A percentile compares a stretch with the other conserved stretches of the same genome.
Conservation (phyloP, 1,140 invertebrate species). For the Zaprionus kolodkinae region DNA sequence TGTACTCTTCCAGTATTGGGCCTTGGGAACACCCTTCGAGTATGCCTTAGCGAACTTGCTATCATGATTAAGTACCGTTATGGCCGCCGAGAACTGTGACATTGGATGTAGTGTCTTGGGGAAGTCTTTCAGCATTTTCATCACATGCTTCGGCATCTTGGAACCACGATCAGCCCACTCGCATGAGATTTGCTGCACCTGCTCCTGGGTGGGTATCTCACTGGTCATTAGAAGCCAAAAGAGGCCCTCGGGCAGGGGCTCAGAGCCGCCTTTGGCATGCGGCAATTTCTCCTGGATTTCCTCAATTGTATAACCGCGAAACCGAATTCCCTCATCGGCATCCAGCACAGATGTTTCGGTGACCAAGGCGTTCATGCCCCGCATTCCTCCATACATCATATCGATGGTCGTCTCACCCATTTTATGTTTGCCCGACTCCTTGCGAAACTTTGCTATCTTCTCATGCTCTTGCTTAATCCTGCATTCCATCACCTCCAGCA, state of each 20-base stretch:
- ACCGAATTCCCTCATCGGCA: constrained; percentile 96
- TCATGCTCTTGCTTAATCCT: constrained; percentile 37
- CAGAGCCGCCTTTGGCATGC: constrained; percentile 93
- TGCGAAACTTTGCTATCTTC: constrained; percentile 39
- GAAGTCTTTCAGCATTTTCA: constrained; percentile 96
- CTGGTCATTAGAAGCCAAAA: constrained; percentile 97
- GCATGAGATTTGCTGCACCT: constrained; percentile 92
- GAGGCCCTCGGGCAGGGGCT: constrained; percentile 96
- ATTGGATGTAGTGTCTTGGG: constrained; percentile 97
- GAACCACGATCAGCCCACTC: constrained; percentile 92
- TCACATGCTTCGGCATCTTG: constrained; percentile 94
- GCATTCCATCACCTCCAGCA: constrained; percentile 43
- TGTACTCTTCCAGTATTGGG: constrained; percentile 87
- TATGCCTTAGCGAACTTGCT: constrained; percentile 97
- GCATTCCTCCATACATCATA: constrained; percentile 96
- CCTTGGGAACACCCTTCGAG: constrained; percentile 81
- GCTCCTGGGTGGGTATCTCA: constrained; percentile 92
- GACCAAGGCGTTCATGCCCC: constrained; percentile 96
- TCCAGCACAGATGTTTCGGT: constrained; percentile 97
- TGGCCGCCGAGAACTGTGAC: constrained; percentile 96
- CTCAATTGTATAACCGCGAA: constrained; percentile 91
- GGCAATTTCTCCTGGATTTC: constrained; percentile 90
- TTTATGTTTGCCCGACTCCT: constrained; percentile 30
- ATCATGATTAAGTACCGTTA: constrained; percentile 95
- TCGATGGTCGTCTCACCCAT: constrained; percentile 42